A percentile compares a stretch with the other conserved stretches of the same genome.
Conservation (phyloP, 1,140 invertebrate genomes). For the Penaeus chinensis region DNA sequence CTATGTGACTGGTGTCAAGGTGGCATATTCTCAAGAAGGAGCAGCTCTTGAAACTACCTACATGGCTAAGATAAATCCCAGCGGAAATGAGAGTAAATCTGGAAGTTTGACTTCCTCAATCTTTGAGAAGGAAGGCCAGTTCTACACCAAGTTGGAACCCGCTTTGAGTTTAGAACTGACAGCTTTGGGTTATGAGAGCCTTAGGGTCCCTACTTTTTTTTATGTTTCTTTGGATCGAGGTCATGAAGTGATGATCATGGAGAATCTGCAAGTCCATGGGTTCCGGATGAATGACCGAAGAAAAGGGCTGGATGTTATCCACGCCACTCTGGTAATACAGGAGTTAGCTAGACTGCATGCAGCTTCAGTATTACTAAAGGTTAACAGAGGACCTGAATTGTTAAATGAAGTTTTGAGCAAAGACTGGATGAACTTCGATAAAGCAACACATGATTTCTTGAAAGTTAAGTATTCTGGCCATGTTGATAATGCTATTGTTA, state of each 20-base stretch:
- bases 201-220: constrained; percentile 14
- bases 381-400: not conserved
- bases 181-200: not conserved
- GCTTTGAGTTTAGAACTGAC: constrained; percentile 3
- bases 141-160: constrained; percentile 1
- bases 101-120: not conserved
- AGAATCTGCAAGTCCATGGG: constrained; percentile 44
- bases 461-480: not conserved
- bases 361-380: constrained; percentile 44
- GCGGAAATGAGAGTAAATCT: not conserved
- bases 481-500: not conserved
- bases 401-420: not conserved
- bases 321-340: constrained; percentile 29
- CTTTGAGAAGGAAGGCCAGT: constrained; percentile 25
- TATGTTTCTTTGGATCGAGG: constrained; percentile 6
- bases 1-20: not conserved
- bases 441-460: not conserved
- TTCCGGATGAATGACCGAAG: constrained; percentile 41
- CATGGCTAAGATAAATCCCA: not conserved
- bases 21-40: not conserved
- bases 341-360: constrained; percentile 56
- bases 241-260: constrained; percentile 27
- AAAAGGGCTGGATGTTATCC: constrained; percentile 28
- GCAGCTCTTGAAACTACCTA: not conserved
- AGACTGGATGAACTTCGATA: constrained; percentile 22